Evolutionary conservation across 1,140 invertebrate species (phyloP), one percentile per base, ranked within the genome.

Genomic region (Drosophila tsacasi): DNA sequence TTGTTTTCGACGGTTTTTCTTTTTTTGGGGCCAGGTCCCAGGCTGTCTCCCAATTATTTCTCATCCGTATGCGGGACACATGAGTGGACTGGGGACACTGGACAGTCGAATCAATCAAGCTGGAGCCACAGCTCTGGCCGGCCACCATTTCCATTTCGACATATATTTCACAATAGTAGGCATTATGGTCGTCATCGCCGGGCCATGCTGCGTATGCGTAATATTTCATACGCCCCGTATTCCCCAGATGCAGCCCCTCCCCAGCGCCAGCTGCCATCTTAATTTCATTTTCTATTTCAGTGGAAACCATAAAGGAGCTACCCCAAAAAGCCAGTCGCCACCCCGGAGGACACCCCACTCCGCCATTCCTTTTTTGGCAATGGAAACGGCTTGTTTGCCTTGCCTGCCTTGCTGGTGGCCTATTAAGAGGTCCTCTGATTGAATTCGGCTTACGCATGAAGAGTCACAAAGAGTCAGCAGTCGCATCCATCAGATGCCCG

Each of bases 381-480:
- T 55, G 54, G 54, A 37, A 55, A n/a, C 25, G 52, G 5, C 44
- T 35, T 64, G 59, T 52, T 47, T 30, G 46, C 30, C 19, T 61
- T 32, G 42, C 17, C 46, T 30, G 49, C 49, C 35, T 72, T 71
- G 27, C 64, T 21, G 23, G 57, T 49, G 54, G 59, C 65, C 58
- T 66, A 78, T 79, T 79, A 69, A 63, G 68, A 79, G 74, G 59
- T 58, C 74, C 81, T 72, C 44, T 84, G 84, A 89, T 87, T 87
- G 84, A 89, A 89, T 87, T 87, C 78, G 65, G 77, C 84, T 87
- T 87, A 89, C 84, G 84, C 84, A 78, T 63, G 73, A 89, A 78
- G 74, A 78, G 73, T 83, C 81, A 80, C 42, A 76, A 76, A 83
- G 72, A 83, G 55, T 77, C 66, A 68, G 52, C 35, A 44, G 39